Percentiles rank a stretch among this genome's conserved stretches.
These are phyloP conservation scores for Onchidella celtica DNA, from an alignment of 2,888 invertebrate genomes.

Conservation along the genomic window DNA sequence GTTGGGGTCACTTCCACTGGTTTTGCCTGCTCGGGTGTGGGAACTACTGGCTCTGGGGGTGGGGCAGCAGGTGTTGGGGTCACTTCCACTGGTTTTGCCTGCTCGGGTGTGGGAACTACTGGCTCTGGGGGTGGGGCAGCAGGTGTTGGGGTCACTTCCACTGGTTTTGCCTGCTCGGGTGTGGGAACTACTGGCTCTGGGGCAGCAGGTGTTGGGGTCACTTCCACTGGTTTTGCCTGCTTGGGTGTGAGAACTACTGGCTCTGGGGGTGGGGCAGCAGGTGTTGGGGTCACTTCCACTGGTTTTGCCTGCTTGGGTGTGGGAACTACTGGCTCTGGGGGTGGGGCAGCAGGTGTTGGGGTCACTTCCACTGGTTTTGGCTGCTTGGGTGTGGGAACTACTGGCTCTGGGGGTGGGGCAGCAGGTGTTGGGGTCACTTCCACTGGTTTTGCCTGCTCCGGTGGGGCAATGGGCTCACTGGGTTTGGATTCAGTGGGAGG, in stretches of 20 bases:
- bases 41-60: neutral
- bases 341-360: neutral
- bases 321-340: neutral
- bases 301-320: no score
- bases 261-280: no score
- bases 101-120: neutral
- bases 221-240: neutral
- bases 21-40: no score
- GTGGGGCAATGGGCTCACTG: neutral
- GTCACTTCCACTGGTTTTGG: neutral
- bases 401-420: slow-evolving; percentile 18
- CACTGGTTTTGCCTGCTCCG: neutral
- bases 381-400: neutral
- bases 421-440: neutral
- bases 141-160: neutral
- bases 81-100: no score
- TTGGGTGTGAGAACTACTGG: neutral
- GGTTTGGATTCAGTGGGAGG: neutral
- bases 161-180: neutral
- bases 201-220: neutral
- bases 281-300: no score
- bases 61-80: no score
- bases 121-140: neutral
- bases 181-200: slow-evolving; percentile 11
- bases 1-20: neutral